Percentiles rank a stretch among this genome's conserved stretches.
These are phyloP conservation scores for Cricetomys ansorgei DNA, from an alignment of 2,113 vertebrate genomes.

Conservation along the genomic window DNA sequence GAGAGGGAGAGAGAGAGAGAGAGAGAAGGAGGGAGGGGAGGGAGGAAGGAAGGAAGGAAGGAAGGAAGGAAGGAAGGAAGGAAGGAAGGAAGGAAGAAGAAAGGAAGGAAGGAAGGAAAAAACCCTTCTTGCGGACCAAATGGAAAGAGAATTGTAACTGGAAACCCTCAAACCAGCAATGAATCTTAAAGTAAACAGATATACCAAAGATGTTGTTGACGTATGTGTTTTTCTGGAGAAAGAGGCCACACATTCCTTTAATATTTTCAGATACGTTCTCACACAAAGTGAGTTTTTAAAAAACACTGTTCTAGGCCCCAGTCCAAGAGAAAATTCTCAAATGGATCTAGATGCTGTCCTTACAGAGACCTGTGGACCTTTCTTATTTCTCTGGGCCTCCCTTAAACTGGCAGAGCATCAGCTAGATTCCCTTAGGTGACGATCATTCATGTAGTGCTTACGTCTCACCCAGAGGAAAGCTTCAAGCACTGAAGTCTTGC, in stretches of 20 bases:
- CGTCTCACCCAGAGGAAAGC: not conserved
- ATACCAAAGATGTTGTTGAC: not conserved
- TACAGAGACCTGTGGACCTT: not conserved
- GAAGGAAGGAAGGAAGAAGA: no score
- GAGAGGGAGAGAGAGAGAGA: not conserved
- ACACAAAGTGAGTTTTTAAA: not conserved
- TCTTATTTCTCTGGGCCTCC: not conserved
- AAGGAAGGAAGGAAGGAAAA: no score
- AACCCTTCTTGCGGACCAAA: constrained; percentile 16
- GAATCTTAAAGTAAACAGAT: not conserved
- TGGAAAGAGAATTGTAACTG: not conserved
- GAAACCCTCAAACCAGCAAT: constrained; percentile 3
- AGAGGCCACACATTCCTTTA: not conserved
- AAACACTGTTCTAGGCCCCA: not conserved
- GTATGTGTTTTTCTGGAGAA: not conserved
- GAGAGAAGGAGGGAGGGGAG: no score
- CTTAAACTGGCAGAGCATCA: not conserved
- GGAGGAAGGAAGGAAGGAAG: no score
- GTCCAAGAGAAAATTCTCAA: not conserved
- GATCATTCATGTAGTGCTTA: not conserved
- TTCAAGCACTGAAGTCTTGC: not conserved
- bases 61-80: no score
- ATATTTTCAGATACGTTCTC: constrained; percentile 5
- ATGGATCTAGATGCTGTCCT: not conserved
- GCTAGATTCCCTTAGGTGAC: not conserved